These are phyloP conservation scores for Lagopus leucura DNA, from an alignment of 2,113 vertebrate genomes.

Conservation along the genomic window DNA sequence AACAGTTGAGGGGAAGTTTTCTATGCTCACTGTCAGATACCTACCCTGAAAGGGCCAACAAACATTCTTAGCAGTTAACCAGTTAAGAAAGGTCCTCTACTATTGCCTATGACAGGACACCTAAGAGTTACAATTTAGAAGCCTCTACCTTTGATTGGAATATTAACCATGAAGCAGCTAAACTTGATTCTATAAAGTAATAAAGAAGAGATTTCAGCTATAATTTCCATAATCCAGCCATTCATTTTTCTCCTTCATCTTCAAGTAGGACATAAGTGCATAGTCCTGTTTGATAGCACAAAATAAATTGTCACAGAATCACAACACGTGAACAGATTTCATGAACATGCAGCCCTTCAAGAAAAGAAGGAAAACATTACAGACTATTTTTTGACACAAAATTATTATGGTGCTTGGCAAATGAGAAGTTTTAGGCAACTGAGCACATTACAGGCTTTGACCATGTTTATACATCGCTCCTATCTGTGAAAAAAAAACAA, in stretches of 20 bases:
- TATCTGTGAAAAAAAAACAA: not conserved
- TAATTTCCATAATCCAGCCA: not conserved
- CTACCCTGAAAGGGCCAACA: not conserved
- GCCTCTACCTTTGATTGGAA: not conserved
- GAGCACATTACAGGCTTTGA: conserved; percentile 43
- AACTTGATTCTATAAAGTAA: not conserved
- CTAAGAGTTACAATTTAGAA: not conserved
- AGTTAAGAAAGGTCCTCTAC: not conserved
- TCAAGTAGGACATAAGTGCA: not conserved
- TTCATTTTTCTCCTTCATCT: not conserved
- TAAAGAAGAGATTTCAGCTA: not conserved
- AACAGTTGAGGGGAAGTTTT: not conserved
- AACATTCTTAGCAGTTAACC: not conserved
- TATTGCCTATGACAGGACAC: not conserved
- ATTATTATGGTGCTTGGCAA: conserved; percentile 51
- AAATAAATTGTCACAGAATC: not conserved
- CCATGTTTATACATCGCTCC: conserved; percentile 51
- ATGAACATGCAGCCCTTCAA: not conserved
- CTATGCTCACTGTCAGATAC: not conserved
- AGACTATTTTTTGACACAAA: conserved; percentile 37
- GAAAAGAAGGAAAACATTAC: conserved; percentile 32
- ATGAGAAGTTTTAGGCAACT: conserved; percentile 33
- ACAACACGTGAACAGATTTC: not conserved
- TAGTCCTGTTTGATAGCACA: not conserved
- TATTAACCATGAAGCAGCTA: not conserved